Base-by-base conservation (phyloP, 2,888 invertebrate genomes). In the Peribatodes rhomboidaria region DNA sequence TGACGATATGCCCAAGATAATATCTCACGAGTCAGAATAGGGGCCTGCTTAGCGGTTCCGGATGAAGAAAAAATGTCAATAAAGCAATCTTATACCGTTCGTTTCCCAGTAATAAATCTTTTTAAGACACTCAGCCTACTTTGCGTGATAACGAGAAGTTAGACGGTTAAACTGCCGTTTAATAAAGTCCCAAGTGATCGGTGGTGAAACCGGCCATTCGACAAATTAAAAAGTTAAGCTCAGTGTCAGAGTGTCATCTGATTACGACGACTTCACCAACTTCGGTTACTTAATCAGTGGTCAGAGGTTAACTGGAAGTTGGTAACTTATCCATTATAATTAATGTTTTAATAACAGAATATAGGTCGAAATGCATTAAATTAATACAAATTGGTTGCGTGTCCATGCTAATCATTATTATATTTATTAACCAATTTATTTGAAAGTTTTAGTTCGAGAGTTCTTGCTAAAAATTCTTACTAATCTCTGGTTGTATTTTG, bases 381-480 rank as follows among this genome's bases (percentile, higher is more conserved):
- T 68, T 68, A 68, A 63, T 68, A 65, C 46, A 65, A 68, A 65
- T 61, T 46, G 60, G 54, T 61, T 60, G 65, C 62, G 53, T 62
- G 65, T 54, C 62, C 62, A 62, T 60, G 42, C 56, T 60, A 57
- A 65, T 56, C 49, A 61, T 59, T 55, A 59, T 62, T 60, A 53
- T 60, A 57, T 65, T 58, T 65, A 68, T 68, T 65, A 68, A 60
- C 60, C 49, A 59, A 56, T 68, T 55, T 54, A 49, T 65, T 65
- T 61, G 60, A 65, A 65, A 65, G 65, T 65, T 31, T 31, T 65
- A 61, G 65, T 18, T 52, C 16, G 16, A 14, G 46, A 56, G 56
- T 39, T n/a, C 18, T 13, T 37, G 50, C 4, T 0, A 4, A 0
- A 47, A 18, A 37, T 53, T 7, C 16, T 58, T 41, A 63, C 57